Evolutionary conservation across 2,888 invertebrate genomes (phyloP), one percentile per base, ranked within the genome.

Genomic region (Copidosoma aretas): DNA sequence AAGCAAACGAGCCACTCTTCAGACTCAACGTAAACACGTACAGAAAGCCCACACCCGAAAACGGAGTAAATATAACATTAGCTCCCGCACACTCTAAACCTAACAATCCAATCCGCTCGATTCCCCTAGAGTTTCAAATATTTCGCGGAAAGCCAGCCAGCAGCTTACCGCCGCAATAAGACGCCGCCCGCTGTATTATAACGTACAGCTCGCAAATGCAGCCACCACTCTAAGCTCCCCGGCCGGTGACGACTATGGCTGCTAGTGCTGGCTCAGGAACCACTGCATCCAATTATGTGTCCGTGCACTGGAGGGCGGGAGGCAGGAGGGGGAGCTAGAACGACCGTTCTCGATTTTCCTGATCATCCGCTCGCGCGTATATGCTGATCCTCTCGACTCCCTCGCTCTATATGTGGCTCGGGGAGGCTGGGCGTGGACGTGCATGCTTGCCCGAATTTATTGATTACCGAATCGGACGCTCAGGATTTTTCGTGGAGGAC

Each of bases 221-320:
- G 22, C 25, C 22, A 17, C 17, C 39, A 39, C 3, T 19, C 51
- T 57, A 66, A 66, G 32, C 54, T 32, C 57, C 10, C 22, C 41
- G 15, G 14, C 15, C 21, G 25, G 12, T 17, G 43, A 17, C 12
- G 14, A 12, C 43, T 46, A 3, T 46, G 41, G 8, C 41, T 41
- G 17, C 43, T 12, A 46, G 8, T 46, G 17, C 43, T 32, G n/a
- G 24, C 57, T n/a, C 66, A 8, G 39, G 51, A 49, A 21, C 22
- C 39, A 24, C 68, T 63, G 68, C 68, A 64, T 68, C 68, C 68
- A 68, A 68, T 68, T 68, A 68, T 54, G 43, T 24, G 52, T 41
- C 51, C 21, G 19, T 39, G 53, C 52, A 24, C 21, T 1, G 53
- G 53, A 15, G 53, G 22, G 22, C 25, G 56, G 4, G 56, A 25